Conservation (phyloP, 2,113 vertebrate species). For the Alligator mississippiensis region DNA sequence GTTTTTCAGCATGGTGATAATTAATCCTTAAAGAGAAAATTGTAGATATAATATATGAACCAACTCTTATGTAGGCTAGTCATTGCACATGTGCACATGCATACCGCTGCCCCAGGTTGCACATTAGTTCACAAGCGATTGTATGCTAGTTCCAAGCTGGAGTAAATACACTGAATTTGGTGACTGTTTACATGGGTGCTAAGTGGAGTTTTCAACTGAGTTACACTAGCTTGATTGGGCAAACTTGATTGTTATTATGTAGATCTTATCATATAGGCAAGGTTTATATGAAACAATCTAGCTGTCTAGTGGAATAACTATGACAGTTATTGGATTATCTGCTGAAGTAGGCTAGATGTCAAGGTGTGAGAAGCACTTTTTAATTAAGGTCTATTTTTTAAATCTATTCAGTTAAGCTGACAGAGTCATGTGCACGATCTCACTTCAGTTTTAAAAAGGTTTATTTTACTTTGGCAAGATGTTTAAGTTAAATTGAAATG, state of each 20-base stretch:
- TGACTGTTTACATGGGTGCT: background rate
- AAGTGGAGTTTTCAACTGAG: background rate
- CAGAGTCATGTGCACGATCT: background rate
- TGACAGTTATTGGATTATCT: background rate
- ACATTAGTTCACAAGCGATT: background rate
- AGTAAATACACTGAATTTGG: background rate
- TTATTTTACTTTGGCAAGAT: slow-evolving; percentile 13
- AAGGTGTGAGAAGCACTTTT: background rate
- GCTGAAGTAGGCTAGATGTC: background rate
- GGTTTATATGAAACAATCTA: background rate
- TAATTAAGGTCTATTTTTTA: background rate
- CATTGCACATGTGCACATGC: accelerated
- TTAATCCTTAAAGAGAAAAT: background rate
- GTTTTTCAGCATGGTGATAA: background rate
- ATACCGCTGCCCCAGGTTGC: background rate
- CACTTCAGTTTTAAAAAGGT: background rate
- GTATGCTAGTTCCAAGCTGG: background rate
- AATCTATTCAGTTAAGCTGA: background rate
- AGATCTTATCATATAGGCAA: background rate
- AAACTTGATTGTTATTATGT: background rate
- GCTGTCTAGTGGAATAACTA: background rate
- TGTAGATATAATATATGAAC: accelerated
- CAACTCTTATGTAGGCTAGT: background rate
- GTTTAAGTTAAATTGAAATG: slow-evolving; percentile 14
- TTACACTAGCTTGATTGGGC: background rate